Conservation (phyloP, 1,140 invertebrate genomes). For the Cryptotermes secundus region DNA sequence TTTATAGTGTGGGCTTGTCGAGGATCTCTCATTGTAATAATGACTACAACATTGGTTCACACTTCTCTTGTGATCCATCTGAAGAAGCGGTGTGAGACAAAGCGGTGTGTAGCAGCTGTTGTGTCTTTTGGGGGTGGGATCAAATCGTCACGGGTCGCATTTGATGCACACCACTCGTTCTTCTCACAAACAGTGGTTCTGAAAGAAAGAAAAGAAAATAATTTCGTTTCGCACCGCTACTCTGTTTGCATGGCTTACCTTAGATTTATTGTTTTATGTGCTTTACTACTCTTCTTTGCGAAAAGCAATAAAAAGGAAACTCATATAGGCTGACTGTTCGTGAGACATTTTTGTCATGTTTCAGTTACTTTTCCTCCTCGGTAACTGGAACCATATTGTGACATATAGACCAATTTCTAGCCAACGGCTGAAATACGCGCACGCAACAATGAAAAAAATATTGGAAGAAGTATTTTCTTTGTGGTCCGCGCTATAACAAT, state of each 20-base stretch:
- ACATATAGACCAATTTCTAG: too few relatives aligned
- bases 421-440: too few relatives aligned
- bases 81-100: background rate
- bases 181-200: too few relatives aligned
- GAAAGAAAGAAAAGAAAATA: background rate
- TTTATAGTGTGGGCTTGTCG: too few relatives aligned
- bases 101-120: background rate
- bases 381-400: background rate
- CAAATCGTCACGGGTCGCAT: background rate
- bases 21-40: background rate
- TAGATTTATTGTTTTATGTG: conserved; percentile 8
- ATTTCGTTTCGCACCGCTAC: background rate
- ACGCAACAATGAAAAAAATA: too few relatives aligned
- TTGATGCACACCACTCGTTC: background rate
- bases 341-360: background rate
- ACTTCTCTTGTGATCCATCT: background rate
- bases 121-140: background rate
- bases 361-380: background rate
- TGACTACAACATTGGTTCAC: background rate
- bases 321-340: background rate
- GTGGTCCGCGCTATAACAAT: too few relatives aligned
- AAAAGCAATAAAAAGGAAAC: background rate
- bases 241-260: background rate
- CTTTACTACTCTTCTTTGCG: background rate
- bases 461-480: too few relatives aligned